phyloP scores from a whole-genome alignment of 2,797 vertebrate species.

The Streptopelia turtur region DNA sequence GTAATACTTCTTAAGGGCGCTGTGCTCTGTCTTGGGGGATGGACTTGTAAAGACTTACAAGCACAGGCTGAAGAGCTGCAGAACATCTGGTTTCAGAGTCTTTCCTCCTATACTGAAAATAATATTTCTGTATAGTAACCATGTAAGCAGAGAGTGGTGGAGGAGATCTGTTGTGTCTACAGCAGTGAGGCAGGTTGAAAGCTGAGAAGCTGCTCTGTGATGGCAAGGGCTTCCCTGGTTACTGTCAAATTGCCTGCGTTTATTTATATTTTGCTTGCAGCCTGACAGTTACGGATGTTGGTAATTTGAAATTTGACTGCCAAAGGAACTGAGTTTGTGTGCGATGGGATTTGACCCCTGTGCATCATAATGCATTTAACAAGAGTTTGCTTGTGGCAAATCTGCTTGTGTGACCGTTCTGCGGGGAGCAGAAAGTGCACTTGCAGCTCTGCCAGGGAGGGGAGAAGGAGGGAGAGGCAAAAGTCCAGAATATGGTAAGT shows the following conservation, averaged over 20 bases:
- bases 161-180: neutral
- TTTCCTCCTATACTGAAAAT: neutral
- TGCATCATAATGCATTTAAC: neutral
- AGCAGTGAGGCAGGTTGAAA: neutral
- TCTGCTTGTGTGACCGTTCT: neutral
- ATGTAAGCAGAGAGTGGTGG: neutral
- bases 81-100: constrained; percentile 1
- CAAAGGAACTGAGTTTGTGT: neutral
- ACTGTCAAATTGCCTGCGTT: neutral
- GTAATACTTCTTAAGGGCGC: neutral
- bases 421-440: neutral
- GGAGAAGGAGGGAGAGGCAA: neutral
- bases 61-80: neutral
- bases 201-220: neutral
- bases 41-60: neutral
- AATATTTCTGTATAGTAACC: neutral
- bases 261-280: neutral
- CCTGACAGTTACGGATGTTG: neutral
- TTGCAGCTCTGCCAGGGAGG: neutral
- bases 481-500: neutral
- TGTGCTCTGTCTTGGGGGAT: neutral
- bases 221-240: neutral
- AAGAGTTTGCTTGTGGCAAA: neutral
- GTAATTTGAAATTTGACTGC: neutral
- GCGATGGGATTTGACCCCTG: neutral